A percentile compares a stretch with the other conserved stretches of the same genome.
These are phyloP conservation scores for Noturus placidus DNA, from an alignment of 2,113 vertebrate genomes.

Conservation along the genomic window DNA sequence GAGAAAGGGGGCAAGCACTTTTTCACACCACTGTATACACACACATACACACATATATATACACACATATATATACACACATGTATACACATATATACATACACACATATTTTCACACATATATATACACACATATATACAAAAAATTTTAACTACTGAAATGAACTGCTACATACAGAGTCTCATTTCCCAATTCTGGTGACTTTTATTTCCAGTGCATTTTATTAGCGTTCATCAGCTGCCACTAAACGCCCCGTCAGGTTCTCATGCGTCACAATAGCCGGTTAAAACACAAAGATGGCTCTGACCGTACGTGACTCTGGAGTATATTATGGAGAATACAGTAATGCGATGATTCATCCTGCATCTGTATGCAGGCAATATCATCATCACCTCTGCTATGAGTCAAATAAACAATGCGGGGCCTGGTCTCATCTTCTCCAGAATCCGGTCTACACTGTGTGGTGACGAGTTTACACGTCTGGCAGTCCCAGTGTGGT, in stretches of 20 bases:
- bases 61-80: no score
- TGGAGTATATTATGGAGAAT: not conserved
- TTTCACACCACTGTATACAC: no score
- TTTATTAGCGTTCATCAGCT: not conserved
- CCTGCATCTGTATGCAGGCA: not conserved
- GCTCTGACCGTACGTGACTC: not conserved
- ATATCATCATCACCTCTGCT: not conserved
- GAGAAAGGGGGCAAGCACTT: no score
- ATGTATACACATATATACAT: no score
- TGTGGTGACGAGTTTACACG: not conserved
- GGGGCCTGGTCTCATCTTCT: not conserved
- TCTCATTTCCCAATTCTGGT: not conserved
- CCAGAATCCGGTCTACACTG: not conserved
- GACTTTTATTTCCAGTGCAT: not conserved
- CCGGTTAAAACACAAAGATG: not conserved
- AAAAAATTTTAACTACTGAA: not conserved
- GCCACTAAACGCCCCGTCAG: not conserved
- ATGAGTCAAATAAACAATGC: conserved; percentile 3
- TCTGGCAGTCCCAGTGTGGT: not conserved
- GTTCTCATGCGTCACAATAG: not conserved
- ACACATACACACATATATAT: no score
- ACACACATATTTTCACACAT: no score
- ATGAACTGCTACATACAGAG: not conserved
- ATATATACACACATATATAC: not conserved
- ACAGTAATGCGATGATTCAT: conserved; percentile 6